Base-by-base conservation (phyloP, 1,140 invertebrate genomes). In the Drosophila pachea region DNA sequence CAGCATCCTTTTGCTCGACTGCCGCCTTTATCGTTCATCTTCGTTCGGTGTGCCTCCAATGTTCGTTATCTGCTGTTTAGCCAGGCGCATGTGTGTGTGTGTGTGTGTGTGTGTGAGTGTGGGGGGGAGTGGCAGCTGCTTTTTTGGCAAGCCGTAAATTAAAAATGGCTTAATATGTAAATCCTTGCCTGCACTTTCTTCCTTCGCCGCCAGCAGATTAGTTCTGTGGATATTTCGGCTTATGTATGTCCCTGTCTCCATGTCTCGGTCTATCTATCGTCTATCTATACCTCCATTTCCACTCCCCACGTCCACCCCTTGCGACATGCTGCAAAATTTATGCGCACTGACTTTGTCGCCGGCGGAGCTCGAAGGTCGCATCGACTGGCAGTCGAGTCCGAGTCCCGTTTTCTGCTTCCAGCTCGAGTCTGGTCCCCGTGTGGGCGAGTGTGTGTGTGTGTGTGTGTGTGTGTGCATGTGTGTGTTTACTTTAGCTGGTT, bases 141-240 rank as follows among this genome's bases (percentile, higher is more conserved):
- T 70, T 52, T 81, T 77, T 69, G 77, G 78, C 64, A 84, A 86
- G 79, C 86, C 79, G 79, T 84, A 84, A 84, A 84, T 84, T 84
- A 84, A 84, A 84, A 84, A 84, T 84, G 79, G 79, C 79, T 84
- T 84, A 84, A 84, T 84, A 84, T 84, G 79, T 86, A 84, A 84
- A 84, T 84, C 81, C 78, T 67, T 54, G 71, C 71, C 76, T 76
- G 75, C 66, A 33, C 63, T 62, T 66, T 63, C 59, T 62, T 62
- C 64, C 54, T 33, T 75, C 59, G 32, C 53, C 60, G 33, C 38
- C 72, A 59, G 64, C 66, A 76, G 79, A 86, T 84, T 84, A 84
- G 81, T 84, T 86, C 66, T 84, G 79, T 84, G 81, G 79, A 86
- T 86, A 76, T 76, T 86, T 79, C 62, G 49, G 79, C 81, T 84